phyloP scores from a whole-genome alignment of 2,888 invertebrate species.

The Sceliomorpha sp. region DNA sequence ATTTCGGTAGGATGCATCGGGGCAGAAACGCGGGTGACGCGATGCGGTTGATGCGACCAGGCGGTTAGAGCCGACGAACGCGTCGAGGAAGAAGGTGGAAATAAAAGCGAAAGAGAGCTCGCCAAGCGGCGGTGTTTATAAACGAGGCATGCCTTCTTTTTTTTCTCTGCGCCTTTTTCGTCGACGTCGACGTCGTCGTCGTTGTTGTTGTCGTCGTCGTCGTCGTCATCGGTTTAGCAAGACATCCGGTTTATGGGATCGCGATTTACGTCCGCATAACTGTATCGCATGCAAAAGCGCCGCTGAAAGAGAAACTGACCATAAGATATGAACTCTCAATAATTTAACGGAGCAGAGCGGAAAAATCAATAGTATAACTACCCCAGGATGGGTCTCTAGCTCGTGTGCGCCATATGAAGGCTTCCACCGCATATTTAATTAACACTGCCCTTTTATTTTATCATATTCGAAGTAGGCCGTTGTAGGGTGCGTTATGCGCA shows the following conservation, averaged over 20 bases:
- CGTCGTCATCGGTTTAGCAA: too few relatives aligned
- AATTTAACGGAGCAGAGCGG: constrained; percentile 72
- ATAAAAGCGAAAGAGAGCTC: background rate
- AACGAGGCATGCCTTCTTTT: background rate
- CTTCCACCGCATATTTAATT: constrained; percentile 65
- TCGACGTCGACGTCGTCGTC: background rate
- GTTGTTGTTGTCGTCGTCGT: too few relatives aligned
- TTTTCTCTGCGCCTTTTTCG: background rate
- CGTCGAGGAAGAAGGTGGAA: constrained; percentile 13
- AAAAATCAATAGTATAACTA: constrained; percentile 76
- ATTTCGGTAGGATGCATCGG: constrained; percentile 36
- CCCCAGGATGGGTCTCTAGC: constrained; percentile 59
- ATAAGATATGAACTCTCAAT: constrained; percentile 68
- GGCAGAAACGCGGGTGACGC: constrained; percentile 19
- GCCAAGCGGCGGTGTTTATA: too few relatives aligned
- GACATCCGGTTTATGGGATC: too few relatives aligned
- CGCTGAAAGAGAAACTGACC: constrained; percentile 45
- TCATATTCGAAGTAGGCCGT: too few relatives aligned
- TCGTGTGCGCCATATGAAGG: constrained; percentile 53
- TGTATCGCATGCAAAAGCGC: constrained; percentile 24
- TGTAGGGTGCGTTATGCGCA: too few relatives aligned
- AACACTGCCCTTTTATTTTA: constrained; percentile 55
- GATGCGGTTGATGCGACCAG: constrained; percentile 3
- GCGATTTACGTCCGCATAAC: background rate
- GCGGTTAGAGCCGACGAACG: constrained; percentile 19